Evolutionary conservation across 2,797 vertebrate genomes (phyloP).

Genomic region (Florisuga fusca): DNA sequence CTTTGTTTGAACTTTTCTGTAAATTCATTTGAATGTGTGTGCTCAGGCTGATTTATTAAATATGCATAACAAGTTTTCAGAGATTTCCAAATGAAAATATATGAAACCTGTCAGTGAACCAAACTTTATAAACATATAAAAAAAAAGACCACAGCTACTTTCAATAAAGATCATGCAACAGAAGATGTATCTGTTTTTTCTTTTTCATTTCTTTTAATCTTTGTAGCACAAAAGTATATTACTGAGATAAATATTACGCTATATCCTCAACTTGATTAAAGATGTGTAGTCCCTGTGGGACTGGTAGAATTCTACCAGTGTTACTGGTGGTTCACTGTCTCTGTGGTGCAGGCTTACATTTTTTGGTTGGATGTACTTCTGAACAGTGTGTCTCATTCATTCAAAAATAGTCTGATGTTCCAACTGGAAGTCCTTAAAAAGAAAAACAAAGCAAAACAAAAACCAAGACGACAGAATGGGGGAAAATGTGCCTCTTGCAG

Average conservation of each 20-base stretch:
- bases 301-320: not conserved
- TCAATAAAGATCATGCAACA: not conserved
- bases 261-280: not conserved
- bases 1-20: not conserved
- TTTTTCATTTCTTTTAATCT: not conserved
- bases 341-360: not conserved
- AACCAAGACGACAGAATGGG: not conserved
- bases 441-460: not conserved
- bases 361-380: not conserved
- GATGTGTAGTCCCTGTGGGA: not conserved
- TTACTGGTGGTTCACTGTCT: not conserved
- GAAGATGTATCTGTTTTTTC: not conserved
- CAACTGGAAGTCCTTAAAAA: not conserved
- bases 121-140: not conserved
- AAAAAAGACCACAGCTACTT: not conserved
- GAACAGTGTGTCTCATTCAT: not conserved
- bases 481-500: not conserved
- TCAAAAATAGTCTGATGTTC: not conserved
- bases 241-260: not conserved
- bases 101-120: not conserved
- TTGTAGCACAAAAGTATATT: not conserved
- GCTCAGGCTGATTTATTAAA: not conserved
- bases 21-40: not conserved
- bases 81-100: not conserved
- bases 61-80: not conserved